Evolutionary conservation across 2,888 invertebrate species (phyloP).

Genomic region (Clitarchus hookeri): DNA sequence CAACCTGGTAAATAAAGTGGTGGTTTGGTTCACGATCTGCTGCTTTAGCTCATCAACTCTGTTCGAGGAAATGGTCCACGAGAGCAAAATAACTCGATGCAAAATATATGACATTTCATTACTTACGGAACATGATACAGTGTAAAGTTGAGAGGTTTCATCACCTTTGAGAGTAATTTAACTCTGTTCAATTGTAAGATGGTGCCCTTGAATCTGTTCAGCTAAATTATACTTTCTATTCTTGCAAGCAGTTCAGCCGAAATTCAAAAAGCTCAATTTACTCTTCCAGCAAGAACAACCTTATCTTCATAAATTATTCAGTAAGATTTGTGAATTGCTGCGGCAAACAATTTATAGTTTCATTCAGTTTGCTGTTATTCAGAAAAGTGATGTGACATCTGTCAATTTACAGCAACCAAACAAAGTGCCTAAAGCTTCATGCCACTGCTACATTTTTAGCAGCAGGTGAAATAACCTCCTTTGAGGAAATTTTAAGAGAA

Average conservation of each 20-base stretch:
- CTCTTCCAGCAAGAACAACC: conserved; percentile 24
- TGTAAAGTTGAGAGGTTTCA: too few relatives aligned
- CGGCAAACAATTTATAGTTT: conserved; percentile 19
- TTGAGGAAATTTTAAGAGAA: neutral
- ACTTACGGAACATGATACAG: too few relatives aligned
- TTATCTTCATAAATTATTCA: conserved; percentile 7
- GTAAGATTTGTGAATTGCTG: neutral
- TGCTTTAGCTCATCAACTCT: too few relatives aligned
- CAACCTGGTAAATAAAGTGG: too few relatives aligned
- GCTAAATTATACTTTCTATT: conserved; percentile 20
- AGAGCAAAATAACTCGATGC: too few relatives aligned
- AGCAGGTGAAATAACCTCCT: neutral
- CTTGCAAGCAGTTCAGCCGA: conserved; percentile 1
- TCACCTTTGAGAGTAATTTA: conserved; percentile 17
- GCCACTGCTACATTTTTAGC: neutral
- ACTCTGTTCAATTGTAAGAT: conserved; percentile 6
- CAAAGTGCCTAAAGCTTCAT: neutral
- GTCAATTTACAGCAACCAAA: neutral
- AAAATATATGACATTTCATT: too few relatives aligned
- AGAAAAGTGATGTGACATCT: conserved; percentile 2
- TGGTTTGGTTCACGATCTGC: too few relatives aligned
- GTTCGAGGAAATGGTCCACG: too few relatives aligned
- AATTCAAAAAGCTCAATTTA: neutral
- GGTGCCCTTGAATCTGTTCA: conserved; percentile 11
- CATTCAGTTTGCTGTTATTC: conserved; percentile 12